phyloP scores from a whole-genome alignment of 2,113 vertebrate genomes.

The Spea bombifrons region DNA sequence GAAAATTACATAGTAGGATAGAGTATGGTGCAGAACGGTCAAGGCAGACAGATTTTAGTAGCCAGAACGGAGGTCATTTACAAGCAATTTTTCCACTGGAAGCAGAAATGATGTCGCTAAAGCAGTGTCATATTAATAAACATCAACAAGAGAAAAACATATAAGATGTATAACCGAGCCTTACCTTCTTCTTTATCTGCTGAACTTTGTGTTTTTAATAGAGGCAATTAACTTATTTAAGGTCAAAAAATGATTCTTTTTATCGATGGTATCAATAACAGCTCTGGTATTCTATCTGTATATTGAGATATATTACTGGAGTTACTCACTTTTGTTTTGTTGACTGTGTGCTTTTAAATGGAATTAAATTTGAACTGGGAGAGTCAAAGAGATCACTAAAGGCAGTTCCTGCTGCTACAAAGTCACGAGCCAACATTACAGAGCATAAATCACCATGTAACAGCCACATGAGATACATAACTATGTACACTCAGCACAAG shows the following conservation, averaged over 20 bases:
- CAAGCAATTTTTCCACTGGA: no score
- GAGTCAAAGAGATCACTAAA: neutral
- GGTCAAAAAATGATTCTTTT: neutral
- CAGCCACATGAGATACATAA: conserved; percentile 33
- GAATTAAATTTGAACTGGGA: conserved; percentile 10
- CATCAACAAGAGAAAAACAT: no score
- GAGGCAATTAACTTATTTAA: neutral
- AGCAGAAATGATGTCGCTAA: no score
- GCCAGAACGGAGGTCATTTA: no score
- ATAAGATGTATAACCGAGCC: no score
- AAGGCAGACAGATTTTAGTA: no score
- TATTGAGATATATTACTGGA: conserved; percentile 30
- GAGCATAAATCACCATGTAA: conserved; percentile 40
- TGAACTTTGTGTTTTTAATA: neutral
- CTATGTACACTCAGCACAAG: conserved; percentile 27
- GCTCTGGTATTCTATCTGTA: neutral
- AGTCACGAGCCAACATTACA: conserved; percentile 14
- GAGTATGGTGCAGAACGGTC: no score
- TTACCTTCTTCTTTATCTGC: neutral
- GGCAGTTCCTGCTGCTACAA: conserved; percentile 14
- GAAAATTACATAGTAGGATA: no score
- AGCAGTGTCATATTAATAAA: no score
- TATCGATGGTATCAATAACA: conserved; percentile 8
- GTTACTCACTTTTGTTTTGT: conserved; percentile 26
- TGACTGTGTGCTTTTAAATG: conserved; percentile 19